Percentiles rank a stretch among this genome's conserved stretches.
Conservation (phyloP, 2,888 invertebrate species). For the Drosophila gaucha region DNA sequence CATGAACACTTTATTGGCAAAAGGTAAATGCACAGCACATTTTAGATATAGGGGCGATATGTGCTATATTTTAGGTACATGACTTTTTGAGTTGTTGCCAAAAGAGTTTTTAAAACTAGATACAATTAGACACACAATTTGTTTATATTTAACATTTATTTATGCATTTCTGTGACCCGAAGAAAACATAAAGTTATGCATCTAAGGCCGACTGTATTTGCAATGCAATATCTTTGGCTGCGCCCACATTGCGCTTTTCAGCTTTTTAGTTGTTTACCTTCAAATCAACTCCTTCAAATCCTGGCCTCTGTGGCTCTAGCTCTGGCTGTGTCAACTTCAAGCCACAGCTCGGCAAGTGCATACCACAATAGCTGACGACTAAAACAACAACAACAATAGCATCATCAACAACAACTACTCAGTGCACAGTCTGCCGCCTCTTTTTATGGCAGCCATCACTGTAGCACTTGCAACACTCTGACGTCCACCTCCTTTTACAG, state of each 20-base stretch:
- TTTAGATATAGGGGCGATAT: slow-evolving; percentile 17
- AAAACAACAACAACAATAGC: slow-evolving; percentile 13
- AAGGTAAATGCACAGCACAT: slow-evolving; percentile 58
- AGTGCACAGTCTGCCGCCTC: slow-evolving; percentile 74
- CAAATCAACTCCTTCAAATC: slow-evolving; percentile 66
- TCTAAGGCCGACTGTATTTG: slow-evolving; percentile 25
- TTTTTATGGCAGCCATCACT: slow-evolving; percentile 70
- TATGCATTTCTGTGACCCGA: slow-evolving; percentile 8
- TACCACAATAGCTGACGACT: slow-evolving; percentile 59
- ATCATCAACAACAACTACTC: slow-evolving; percentile 44
- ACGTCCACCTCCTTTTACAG: neutral
- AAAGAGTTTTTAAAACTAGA: slow-evolving; percentile 17
- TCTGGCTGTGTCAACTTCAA: slow-evolving; percentile 68
- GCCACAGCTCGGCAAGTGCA: slow-evolving; percentile 66
- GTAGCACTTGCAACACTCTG: slow-evolving; percentile 33
- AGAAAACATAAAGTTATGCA: slow-evolving; percentile 5
- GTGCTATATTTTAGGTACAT: slow-evolving; percentile 26
- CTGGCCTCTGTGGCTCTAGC: slow-evolving; percentile 14
- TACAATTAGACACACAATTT: slow-evolving; percentile 38
- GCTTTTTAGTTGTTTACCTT: slow-evolving; percentile 67
- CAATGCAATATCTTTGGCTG: slow-evolving; percentile 3
- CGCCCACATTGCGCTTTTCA: slow-evolving; percentile 54
- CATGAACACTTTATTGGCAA: slow-evolving; percentile 76
- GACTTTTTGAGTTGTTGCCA: slow-evolving; percentile 2
- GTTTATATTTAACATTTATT: slow-evolving; percentile 4